Conservation (phyloP, 2,113 vertebrate species). For the Calonectris borealis region DNA sequence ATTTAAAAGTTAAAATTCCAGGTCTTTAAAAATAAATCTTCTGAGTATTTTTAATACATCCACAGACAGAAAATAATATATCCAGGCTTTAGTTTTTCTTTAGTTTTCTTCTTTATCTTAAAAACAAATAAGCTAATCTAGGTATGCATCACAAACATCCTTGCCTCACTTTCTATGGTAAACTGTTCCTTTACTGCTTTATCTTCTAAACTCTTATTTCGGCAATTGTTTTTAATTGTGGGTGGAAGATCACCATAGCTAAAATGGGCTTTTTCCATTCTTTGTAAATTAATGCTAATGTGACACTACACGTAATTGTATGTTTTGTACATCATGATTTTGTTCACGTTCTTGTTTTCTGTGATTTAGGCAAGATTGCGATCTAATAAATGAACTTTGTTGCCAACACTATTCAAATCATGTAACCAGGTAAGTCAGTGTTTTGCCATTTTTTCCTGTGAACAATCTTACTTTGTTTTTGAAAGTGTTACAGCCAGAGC, state of each 20-base stretch:
- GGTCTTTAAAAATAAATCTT: not conserved
- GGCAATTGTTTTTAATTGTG: not conserved
- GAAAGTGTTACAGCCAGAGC: not conserved
- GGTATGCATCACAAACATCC: not conserved
- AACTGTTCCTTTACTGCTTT: not conserved
- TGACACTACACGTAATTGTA: not conserved
- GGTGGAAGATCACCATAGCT: not conserved
- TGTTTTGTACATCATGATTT: not conserved
- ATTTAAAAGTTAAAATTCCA: not conserved
- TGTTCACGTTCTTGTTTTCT: not conserved
- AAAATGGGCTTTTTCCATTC: not conserved
- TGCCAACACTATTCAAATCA: constrained; percentile 76
- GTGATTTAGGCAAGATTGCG: constrained; percentile 75
- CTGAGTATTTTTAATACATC: not conserved
- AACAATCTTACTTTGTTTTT: not conserved
- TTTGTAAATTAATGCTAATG: not conserved
- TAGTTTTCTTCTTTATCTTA: not conserved
- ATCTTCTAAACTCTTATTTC: not conserved
- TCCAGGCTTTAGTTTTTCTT: not conserved
- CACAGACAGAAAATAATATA: not conserved
- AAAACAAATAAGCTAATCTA: not conserved
- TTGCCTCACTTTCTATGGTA: not conserved
- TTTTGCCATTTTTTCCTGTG: not conserved
- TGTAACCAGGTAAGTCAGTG: constrained; percentile 67
- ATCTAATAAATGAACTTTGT: constrained; percentile 83